phyloP scores from a whole-genome alignment of 35 echinoderm and acorn worm genomes.

The Acanthaster planci region DNA sequence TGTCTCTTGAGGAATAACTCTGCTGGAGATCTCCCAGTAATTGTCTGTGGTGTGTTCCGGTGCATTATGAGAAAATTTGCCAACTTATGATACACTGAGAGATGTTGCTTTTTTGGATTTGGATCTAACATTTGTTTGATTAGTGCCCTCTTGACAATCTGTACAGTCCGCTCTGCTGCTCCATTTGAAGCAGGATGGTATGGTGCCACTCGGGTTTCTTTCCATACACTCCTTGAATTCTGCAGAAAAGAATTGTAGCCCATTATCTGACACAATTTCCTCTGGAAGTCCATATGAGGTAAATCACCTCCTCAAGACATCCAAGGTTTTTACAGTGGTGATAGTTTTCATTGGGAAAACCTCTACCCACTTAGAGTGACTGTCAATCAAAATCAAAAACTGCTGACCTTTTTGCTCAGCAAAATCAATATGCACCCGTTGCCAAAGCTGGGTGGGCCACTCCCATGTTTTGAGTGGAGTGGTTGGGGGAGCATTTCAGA shows the following conservation, averaged over 20 bases:
- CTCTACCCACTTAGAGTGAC: slow-evolving; percentile 51
- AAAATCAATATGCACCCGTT: slow-evolving; percentile 60
- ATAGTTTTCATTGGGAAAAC: slow-evolving; percentile 41
- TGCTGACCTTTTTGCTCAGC: slow-evolving; percentile 56
- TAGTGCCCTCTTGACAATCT: background rate
- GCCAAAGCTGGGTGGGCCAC: slow-evolving; percentile 48
- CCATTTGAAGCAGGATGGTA: slow-evolving; percentile 67
- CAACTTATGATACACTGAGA: slow-evolving; percentile 25
- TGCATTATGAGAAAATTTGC: slow-evolving; percentile 40
- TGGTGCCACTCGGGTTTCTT: slow-evolving; percentile 38
- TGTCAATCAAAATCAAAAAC: too few relatives aligned
- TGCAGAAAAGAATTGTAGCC: slow-evolving; percentile 41
- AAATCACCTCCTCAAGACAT: slow-evolving; percentile 42
- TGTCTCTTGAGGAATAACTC: slow-evolving; percentile 67
- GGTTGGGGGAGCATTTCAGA: slow-evolving; percentile 39
- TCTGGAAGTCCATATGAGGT: slow-evolving; percentile 31
- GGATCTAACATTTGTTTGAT: background rate
- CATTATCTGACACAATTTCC: slow-evolving; percentile 59
- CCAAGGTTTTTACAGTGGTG: slow-evolving; percentile 36
- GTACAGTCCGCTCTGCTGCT: slow-evolving; percentile 41
- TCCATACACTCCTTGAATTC: slow-evolving; percentile 35
- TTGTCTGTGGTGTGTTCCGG: slow-evolving; percentile 52
- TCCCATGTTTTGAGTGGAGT: slow-evolving; percentile 52
- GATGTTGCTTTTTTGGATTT: background rate
- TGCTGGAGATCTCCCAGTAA: slow-evolving; percentile 54